These are phyloP conservation scores for Lutjanus argentimaculatus DNA, from an alignment of 2,797 vertebrate species.

Conservation along the genomic window DNA sequence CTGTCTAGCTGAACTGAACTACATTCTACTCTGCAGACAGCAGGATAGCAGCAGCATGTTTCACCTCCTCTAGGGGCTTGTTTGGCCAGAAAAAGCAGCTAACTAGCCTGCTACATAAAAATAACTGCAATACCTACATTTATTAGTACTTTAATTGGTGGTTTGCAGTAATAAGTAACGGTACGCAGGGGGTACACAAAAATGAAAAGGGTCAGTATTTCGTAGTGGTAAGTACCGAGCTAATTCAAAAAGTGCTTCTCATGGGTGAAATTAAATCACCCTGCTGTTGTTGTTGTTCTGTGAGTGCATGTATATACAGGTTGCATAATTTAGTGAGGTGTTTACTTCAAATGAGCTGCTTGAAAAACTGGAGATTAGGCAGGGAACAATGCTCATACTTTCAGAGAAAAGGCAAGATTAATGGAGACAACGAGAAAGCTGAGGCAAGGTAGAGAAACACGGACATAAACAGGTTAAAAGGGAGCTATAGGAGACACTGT, in stretches of 20 bases:
- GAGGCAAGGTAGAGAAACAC: neutral
- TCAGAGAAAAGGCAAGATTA: neutral
- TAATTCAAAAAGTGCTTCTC: conserved; percentile 22
- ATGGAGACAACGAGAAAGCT: neutral
- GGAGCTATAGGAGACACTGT: neutral
- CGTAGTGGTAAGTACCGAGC: neutral
- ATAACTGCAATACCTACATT: conserved; percentile 22
- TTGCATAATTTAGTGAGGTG: conserved; percentile 1
- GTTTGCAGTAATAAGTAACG: conserved; percentile 23
- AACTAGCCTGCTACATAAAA: conserved; percentile 23
- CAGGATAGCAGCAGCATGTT: neutral
- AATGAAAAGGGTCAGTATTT: conserved; percentile 1
- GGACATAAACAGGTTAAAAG: no score
- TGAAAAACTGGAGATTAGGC: neutral
- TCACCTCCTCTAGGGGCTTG: conserved; percentile 25
- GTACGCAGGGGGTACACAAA: neutral
- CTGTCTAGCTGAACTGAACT: neutral
- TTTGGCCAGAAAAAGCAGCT: conserved; percentile 10
- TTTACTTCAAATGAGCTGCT: neutral
- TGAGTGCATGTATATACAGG: neutral
- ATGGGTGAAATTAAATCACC: conserved; percentile 16
- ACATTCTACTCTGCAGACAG: neutral
- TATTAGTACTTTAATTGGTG: conserved; percentile 33
- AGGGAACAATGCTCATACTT: neutral
- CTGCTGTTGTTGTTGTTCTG: conserved; percentile 6